Conservation (phyloP, 1,140 invertebrate species). For the Drosophila watanabei region DNA sequence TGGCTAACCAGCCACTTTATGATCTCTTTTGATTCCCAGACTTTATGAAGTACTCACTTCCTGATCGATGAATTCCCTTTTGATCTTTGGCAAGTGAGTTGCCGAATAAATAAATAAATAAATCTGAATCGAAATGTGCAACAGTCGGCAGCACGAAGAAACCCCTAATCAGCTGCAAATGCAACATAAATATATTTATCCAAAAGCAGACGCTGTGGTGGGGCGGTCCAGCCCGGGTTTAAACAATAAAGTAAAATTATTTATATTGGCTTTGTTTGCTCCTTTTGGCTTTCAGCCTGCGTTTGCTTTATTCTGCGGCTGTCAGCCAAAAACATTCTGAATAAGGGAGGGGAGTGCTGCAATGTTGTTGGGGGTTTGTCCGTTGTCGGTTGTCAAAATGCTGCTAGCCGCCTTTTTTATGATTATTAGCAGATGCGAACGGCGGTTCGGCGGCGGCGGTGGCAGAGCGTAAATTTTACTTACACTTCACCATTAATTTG, state of each 20-base stretch:
- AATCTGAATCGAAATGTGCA: constrained; percentile 51
- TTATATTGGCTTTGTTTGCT: constrained; percentile 63
- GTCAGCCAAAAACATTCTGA: constrained; percentile 62
- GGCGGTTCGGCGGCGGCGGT: too few species aligned
- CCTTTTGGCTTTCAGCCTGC: constrained; percentile 15
- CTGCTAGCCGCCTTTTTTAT: constrained; percentile 73
- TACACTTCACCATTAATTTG: constrained; percentile 80
- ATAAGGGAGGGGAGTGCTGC: constrained; percentile 37
- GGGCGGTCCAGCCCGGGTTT: constrained; percentile 29
- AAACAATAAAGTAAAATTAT: constrained; percentile 81
- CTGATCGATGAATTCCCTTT: constrained; percentile 1
- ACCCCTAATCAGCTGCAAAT: constrained; percentile 48
- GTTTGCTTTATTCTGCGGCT: constrained; percentile 55
- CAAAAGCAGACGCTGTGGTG: constrained; percentile 20
- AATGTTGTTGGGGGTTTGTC: constrained; percentile 26
- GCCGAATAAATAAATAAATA: constrained; percentile 67
- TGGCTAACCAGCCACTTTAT: background rate
- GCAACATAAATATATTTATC: constrained; percentile 48
- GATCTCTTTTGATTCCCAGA: constrained; percentile 2
- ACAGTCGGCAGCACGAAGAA: constrained; percentile 22
- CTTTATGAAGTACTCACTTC: constrained; percentile 2
- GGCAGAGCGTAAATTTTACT: constrained; percentile 77
- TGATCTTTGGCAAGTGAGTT: constrained; percentile 35
- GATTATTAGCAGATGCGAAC: constrained; percentile 73
- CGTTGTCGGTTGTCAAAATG: constrained; percentile 59